Evolutionary conservation across 2,888 invertebrate species (phyloP).

Genomic region (Leptopterna dolabrata): DNA sequence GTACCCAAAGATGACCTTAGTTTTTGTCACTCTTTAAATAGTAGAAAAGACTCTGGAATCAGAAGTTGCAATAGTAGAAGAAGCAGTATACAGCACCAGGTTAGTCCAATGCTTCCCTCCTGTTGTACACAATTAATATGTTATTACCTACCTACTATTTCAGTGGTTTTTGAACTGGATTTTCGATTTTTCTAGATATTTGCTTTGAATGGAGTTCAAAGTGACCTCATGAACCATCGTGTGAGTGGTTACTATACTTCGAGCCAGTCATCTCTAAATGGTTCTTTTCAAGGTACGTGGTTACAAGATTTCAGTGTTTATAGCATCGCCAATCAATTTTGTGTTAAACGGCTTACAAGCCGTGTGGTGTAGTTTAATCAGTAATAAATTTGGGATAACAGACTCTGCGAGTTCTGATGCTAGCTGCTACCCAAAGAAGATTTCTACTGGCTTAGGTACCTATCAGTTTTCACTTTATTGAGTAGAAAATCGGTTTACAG

Average conservation of each 20-base stretch:
- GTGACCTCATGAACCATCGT: slow-evolving; percentile 81
- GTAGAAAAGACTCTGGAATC: slow-evolving; percentile 89
- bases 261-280: slow-evolving; percentile 77
- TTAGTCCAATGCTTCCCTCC: slow-evolving; percentile 65
- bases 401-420: too few species aligned
- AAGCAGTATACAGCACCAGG: slow-evolving; percentile 88
- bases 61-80: slow-evolving; percentile 81
- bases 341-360: too few species aligned
- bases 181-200: slow-evolving; percentile 70
- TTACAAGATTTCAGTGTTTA: neutral
- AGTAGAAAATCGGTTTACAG: too few species aligned
- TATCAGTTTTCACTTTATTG: too few species aligned
- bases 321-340: neutral
- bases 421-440: too few species aligned
- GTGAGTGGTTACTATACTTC: slow-evolving; percentile 92
- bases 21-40: slow-evolving; percentile 81
- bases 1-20: slow-evolving; percentile 73
- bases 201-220: slow-evolving; percentile 73
- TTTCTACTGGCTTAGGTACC: too few species aligned
- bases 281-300: slow-evolving; percentile 57
- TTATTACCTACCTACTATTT: neutral
- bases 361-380: too few species aligned
- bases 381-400: too few species aligned
- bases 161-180: neutral
- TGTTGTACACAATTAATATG: neutral